These are phyloP conservation scores for Apotomis turbidana DNA, from an alignment of 2,888 invertebrate species.

Conservation along the genomic window DNA sequence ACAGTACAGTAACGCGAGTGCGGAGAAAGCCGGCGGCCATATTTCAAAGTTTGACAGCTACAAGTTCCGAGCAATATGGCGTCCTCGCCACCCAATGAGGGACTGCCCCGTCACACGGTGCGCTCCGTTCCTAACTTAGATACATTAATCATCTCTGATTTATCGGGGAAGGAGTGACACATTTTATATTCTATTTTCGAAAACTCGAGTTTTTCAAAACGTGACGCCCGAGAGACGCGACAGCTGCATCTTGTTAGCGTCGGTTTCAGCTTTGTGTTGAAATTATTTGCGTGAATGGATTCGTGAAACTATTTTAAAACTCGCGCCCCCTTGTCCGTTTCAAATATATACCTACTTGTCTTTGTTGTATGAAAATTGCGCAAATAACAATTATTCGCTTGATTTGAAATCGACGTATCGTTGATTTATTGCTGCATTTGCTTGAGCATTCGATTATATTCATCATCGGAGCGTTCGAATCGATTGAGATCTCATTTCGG, in stretches of 20 bases:
- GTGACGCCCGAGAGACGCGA: constrained; percentile 71
- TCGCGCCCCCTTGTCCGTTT: constrained; percentile 55
- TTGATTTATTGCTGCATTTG: constrained; percentile 72
- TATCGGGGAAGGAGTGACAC: constrained; percentile 82
- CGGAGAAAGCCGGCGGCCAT: constrained; percentile 74
- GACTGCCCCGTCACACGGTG: constrained; percentile 76
- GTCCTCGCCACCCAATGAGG: constrained; percentile 82
- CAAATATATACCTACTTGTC: constrained; percentile 57
- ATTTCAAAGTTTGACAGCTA: constrained; percentile 83
- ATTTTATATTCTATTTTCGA: constrained; percentile 83
- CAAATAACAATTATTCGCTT: constrained; percentile 71
- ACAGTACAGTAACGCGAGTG: constrained; percentile 71
- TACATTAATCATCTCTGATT: constrained; percentile 82
- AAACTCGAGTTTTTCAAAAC: constrained; percentile 82
- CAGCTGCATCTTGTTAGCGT: constrained; percentile 82
- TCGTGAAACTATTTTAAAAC: constrained; percentile 61
- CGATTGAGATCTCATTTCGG: constrained; percentile 54
- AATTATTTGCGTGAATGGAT: constrained; percentile 77
- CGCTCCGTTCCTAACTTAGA: constrained; percentile 72
- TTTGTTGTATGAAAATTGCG: constrained; percentile 66
- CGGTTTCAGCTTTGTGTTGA: constrained; percentile 74
- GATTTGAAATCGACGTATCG: constrained; percentile 66
- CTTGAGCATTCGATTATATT: constrained; percentile 66
- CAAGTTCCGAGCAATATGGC: constrained; percentile 83
- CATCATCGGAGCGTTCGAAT: constrained; percentile 61